These are phyloP conservation scores for Gobio occitaniae DNA, from an alignment of 2,797 vertebrate species.

Conservation along the genomic window DNA sequence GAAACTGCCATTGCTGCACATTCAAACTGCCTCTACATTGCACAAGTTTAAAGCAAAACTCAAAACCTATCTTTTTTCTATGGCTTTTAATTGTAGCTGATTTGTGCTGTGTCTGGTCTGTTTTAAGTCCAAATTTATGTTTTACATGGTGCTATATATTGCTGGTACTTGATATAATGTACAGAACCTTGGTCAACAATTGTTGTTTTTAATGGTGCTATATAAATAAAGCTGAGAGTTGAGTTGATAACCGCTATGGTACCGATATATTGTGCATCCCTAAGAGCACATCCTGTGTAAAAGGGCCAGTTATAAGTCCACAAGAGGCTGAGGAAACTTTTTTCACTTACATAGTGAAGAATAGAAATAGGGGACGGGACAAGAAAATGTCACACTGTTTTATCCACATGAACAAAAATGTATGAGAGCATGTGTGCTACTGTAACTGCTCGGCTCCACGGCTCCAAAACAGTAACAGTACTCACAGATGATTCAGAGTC, in stretches of 20 bases:
- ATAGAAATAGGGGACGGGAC: background rate
- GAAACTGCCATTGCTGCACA: too few relatives aligned
- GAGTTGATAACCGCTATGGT: background rate
- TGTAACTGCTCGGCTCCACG: background rate
- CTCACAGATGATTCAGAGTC: constrained; percentile 3
- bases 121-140: too few relatives aligned
- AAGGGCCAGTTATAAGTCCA: background rate
- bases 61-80: too few relatives aligned
- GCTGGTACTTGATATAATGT: too few relatives aligned
- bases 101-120: too few relatives aligned
- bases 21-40: too few relatives aligned
- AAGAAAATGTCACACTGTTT: background rate
- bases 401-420: background rate
- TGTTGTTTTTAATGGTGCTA: too few relatives aligned
- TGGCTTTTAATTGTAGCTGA: too few relatives aligned
- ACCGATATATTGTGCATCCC: background rate
- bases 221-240: too few relatives aligned
- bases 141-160: too few relatives aligned
- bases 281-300: background rate
- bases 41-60: too few relatives aligned
- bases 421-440: background rate
- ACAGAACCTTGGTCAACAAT: too few relatives aligned
- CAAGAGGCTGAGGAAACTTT: background rate
- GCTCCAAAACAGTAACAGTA: background rate
- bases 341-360: background rate